Evolutionary conservation across 1,140 invertebrate genomes (phyloP), one percentile per base, ranked within the genome.

Genomic region (Drosophila arawakana): DNA sequence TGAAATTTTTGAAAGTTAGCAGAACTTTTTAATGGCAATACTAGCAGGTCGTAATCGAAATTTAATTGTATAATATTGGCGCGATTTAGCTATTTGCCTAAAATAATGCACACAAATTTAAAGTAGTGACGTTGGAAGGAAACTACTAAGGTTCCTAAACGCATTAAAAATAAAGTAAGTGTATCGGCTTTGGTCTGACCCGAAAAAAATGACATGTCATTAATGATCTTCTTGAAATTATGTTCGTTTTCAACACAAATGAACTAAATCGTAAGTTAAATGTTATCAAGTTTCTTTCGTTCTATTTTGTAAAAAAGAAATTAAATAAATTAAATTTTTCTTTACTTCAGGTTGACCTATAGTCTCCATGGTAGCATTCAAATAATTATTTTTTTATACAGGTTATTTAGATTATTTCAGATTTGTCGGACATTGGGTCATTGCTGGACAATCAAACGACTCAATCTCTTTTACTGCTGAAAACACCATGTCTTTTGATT

Each of bases 361-460:
- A 50, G 65, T 84, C 78, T 66, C 81, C 50, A 73, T 76, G 61
- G 82, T 69, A 75, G 68, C 72, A 86, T 85, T 79, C 76, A 82
- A 86, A 79, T 82, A 85, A 85, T 86, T 85, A 76, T 67, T 73
- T 81, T 81, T 81, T 73, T 66, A 39, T 25, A 15, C 15, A 49
- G 39, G 3, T 10, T n/a, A 57, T 58, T 13, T 58, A 49, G 11
- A 50, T 60, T 30, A 43, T 67, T 57, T 21, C n/a, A 39, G 46
- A 47, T 39, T 43, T 30, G 41, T 49, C 49, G 55, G 5, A 11
- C 66, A 55, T 44, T 50, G 7, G 13, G 58, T 10, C 5, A 15
- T 15, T 44, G 41, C 49, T 52, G 47, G 44, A 39, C 73, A 77
- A 81, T 86, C 78, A 79, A 76, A 69, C 67, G 74, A 63, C 75